phyloP scores from a whole-genome alignment of 2,113 vertebrate genomes.

The Dasypus novemcinctus region DNA sequence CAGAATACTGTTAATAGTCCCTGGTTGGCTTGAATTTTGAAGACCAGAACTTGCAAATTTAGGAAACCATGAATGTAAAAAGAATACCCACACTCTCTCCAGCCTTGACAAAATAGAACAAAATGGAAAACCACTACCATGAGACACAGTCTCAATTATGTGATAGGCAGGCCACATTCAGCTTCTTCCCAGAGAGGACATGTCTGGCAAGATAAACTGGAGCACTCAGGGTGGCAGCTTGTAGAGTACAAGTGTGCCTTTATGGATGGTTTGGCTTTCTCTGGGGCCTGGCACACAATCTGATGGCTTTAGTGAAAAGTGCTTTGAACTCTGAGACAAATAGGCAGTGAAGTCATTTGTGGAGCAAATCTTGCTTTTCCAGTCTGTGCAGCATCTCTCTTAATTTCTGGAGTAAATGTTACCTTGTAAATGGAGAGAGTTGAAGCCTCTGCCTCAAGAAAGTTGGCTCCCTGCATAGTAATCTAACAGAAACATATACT shows the following conservation, averaged over 20 bases:
- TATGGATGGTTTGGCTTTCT: constrained; percentile 40
- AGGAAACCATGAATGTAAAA: background rate
- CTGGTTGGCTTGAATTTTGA: background rate
- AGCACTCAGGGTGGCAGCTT: background rate
- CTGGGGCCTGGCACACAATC: background rate
- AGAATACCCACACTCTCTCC: background rate
- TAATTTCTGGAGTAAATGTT: background rate
- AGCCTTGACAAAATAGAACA: background rate
- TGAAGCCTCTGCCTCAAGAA: background rate
- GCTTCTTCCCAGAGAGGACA: background rate
- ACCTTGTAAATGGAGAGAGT: background rate
- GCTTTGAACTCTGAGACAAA: background rate
- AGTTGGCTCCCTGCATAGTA: background rate
- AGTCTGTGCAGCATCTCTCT: background rate
- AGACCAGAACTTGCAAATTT: background rate
- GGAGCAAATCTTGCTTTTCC: background rate
- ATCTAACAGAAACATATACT: background rate
- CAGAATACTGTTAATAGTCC: background rate
- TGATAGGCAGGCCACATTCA: background rate
- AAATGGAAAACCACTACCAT: background rate
- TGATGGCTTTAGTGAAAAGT: constrained; percentile 45
- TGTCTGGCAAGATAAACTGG: background rate
- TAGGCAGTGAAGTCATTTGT: constrained; percentile 57
- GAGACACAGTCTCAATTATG: background rate
- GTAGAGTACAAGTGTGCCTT: constrained; percentile 28